Conservation (phyloP, 53 echinoderm and acorn worm species). For the Temnopleurus reevesii region DNA sequence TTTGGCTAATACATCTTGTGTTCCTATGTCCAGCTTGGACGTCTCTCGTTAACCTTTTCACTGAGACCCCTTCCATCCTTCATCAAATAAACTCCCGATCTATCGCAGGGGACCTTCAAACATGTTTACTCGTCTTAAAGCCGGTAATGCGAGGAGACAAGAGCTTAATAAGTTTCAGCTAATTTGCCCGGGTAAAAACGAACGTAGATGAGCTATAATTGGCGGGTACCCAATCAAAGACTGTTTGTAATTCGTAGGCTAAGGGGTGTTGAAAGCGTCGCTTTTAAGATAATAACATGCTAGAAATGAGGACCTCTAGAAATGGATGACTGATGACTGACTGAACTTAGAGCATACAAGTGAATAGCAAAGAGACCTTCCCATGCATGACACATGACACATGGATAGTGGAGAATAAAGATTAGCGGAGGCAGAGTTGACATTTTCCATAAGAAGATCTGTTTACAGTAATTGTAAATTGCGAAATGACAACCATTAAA, state of each 20-base stretch:
- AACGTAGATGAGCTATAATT: conserved; percentile 48
- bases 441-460: neutral
- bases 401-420: neutral
- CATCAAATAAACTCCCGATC: conserved; percentile 32
- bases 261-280: conserved; percentile 41
- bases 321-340: conserved; percentile 34
- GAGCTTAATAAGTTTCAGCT: conserved; percentile 41
- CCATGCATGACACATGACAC: neutral
- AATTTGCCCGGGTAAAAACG: conserved; percentile 29
- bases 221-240: conserved; percentile 51
- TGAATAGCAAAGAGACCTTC: neutral
- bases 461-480: neutral
- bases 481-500: neutral
- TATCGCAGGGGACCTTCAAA: conserved; percentile 16
- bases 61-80: neutral
- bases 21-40: conserved; percentile 13
- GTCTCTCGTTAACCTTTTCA: conserved; percentile 36
- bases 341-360: neutral
- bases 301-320: too few relatives aligned
- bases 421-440: neutral
- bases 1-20: neutral
- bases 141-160: conserved; percentile 43
- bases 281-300: conserved; percentile 43
- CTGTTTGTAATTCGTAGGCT: conserved; percentile 47
- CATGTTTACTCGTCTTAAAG: conserved; percentile 40